Conservation (phyloP, 2,113 vertebrate species). For the Prochilodus magdalenae region DNA sequence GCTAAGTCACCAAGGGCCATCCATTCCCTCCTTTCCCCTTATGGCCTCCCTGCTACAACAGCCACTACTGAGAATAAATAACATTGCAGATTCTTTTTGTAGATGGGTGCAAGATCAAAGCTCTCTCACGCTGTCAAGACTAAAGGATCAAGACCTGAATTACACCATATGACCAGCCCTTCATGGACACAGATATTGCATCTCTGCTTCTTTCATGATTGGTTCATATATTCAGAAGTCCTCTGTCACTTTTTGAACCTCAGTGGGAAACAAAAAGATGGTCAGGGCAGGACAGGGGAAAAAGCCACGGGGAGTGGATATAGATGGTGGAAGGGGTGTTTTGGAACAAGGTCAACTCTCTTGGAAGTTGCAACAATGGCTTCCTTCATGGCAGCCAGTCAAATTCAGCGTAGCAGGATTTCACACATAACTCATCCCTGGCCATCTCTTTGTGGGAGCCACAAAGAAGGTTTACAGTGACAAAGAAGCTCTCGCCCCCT, state of each 20-base stretch:
- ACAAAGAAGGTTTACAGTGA: constrained; percentile 48
- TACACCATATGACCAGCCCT: constrained; percentile 25
- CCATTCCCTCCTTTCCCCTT: background rate
- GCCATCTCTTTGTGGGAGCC: constrained; percentile 53
- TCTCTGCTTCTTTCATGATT: constrained; percentile 1
- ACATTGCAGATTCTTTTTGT: constrained; percentile 59
- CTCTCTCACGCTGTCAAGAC: constrained; percentile 39
- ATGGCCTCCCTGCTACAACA: background rate
- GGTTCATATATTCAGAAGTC: constrained; percentile 40
- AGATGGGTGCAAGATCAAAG: constrained; percentile 59
- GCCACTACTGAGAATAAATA: constrained; percentile 50
- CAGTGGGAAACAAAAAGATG: constrained; percentile 42
- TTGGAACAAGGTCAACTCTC: constrained; percentile 55
- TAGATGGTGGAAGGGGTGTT: constrained; percentile 50
- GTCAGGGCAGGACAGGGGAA: background rate
- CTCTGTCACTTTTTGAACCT: constrained; percentile 45
- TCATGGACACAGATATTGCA: constrained; percentile 29
- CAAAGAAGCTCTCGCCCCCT: constrained; percentile 32
- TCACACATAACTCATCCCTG: constrained; percentile 49
- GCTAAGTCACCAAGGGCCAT: constrained; percentile 1
- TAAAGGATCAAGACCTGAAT: constrained; percentile 50
- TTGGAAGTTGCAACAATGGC: constrained; percentile 62
- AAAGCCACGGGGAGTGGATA: constrained; percentile 55
- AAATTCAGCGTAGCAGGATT: constrained; percentile 40
- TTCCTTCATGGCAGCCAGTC: constrained; percentile 61